Conservation (phyloP, 2,797 vertebrate species). For the Mycteria americana region DNA sequence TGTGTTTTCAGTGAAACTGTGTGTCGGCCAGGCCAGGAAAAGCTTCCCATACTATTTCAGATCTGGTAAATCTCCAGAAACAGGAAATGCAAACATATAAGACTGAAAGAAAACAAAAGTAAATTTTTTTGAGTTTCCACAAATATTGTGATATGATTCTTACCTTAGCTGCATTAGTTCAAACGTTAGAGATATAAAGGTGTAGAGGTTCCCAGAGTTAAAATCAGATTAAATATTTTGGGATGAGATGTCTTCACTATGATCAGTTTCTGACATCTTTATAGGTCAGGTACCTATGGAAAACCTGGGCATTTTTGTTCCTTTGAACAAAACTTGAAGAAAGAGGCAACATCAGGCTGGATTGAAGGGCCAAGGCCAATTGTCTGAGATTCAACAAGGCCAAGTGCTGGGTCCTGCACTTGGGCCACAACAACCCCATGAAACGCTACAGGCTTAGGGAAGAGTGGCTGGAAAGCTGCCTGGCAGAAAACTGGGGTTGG, state of each 20-base stretch:
- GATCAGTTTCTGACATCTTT: not conserved
- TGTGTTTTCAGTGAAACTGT: not conserved
- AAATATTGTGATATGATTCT: not conserved
- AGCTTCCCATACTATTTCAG: not conserved
- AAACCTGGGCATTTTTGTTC: not conserved
- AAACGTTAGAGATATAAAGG: not conserved
- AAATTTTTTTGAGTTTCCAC: not conserved
- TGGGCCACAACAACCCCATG: not conserved
- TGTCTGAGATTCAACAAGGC: not conserved
- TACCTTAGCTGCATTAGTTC: not conserved
- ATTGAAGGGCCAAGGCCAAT: rapidly evolving
- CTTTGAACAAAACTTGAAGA: not conserved
- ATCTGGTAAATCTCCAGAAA: not conserved
- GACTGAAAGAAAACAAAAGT: not conserved
- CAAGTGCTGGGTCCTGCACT: not conserved
- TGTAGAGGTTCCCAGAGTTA: not conserved
- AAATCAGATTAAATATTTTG: not conserved
- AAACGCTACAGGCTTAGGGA: rapidly evolving
- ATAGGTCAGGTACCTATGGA: not conserved
- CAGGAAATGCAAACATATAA: not conserved
- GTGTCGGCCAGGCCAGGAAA: not conserved
- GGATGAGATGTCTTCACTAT: not conserved
- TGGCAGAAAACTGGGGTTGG: rapidly evolving
- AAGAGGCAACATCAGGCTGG: not conserved
- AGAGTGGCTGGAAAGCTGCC: not conserved